phyloP scores from a whole-genome alignment of 2,888 invertebrate genomes.

The Seira sanloemensis region DNA sequence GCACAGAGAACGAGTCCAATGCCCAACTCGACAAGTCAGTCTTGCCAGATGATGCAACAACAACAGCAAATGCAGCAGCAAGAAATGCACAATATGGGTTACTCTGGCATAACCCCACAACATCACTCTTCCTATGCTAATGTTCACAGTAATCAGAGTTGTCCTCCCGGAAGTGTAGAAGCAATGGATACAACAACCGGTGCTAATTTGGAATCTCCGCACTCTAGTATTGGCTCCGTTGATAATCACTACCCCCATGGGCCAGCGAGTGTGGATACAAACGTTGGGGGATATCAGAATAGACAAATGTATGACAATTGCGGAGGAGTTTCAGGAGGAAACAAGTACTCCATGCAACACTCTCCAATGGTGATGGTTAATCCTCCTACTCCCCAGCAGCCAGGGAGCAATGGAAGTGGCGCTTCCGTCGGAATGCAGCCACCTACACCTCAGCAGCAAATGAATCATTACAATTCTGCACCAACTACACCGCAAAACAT shows the following conservation, averaged over 20 bases:
- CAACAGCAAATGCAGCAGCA: conserved; percentile 65
- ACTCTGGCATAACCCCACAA: conserved; percentile 68
- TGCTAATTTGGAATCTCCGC: conserved; percentile 72
- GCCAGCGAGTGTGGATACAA: conserved; percentile 66
- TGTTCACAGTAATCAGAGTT: conserved; percentile 73
- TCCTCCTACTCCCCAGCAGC: conserved; percentile 70
- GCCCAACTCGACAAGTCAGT: conserved; percentile 33
- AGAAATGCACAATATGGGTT: conserved; percentile 72
- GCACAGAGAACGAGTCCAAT: conserved; percentile 46
- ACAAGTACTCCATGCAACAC: conserved; percentile 64
- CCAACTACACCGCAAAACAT: conserved; percentile 71
- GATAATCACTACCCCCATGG: conserved; percentile 69
- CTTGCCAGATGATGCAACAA: conserved; percentile 63
- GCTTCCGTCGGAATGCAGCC: conserved; percentile 58
- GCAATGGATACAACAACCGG: conserved; percentile 66
- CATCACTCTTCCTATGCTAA: conserved; percentile 63
- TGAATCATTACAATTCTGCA: conserved; percentile 69
- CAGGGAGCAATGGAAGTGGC: conserved; percentile 20
- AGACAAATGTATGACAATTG: conserved; percentile 59
- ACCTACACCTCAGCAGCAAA: conserved; percentile 68
- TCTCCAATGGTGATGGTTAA: conserved; percentile 71
- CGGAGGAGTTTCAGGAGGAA: conserved; percentile 36
- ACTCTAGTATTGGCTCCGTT: conserved; percentile 69
- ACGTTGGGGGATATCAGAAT: conserved; percentile 58
- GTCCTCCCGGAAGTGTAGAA: conserved; percentile 73